Evolutionary conservation across 2,888 invertebrate genomes (phyloP), one percentile per base, ranked within the genome.

Genomic region (Theodoxus fluviatilis): DNA sequence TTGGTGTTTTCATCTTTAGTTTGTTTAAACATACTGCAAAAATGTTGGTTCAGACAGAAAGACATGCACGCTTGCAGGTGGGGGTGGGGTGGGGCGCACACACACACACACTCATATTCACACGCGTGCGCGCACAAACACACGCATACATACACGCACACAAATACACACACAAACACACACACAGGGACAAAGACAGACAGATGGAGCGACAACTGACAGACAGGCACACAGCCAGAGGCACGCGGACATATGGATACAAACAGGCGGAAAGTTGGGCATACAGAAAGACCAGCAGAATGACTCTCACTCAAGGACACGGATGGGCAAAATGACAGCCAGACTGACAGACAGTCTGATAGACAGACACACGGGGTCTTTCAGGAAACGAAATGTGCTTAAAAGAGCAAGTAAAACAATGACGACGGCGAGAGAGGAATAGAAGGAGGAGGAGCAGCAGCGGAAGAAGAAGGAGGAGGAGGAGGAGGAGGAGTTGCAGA

Each of bases 341-440:
- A 31, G 61, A 61, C 18, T 15, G 63, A 61, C 15, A 22, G 47
- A 69, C 9, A 22, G 43, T 47, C 22, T 25, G 43, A 43, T n/a
- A 47, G 33, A 61, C 59, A 59, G 59, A 59, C 7, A n/a, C 22
- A 33, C n/a, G n/a, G n/a, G n/a, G n/a, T n/a, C n/a, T n/a, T n/a
- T n/a, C n/a, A n/a, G n/a, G n/a, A n/a, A n/a, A n/a, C n/a, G n/a
- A n/a, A n/a, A n/a, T n/a, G n/a, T n/a, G n/a, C n/a, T n/a, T n/a
- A n/a, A n/a, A n/a, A n/a, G n/a, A n/a, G n/a, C n/a, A n/a, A n/a
- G n/a, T n/a, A n/a, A n/a, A n/a, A n/a, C n/a, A n/a, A n/a, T n/a
- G n/a, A n/a, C n/a, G n/a, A n/a, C n/a, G n/a, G n/a, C n/a, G n/a
- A n/a, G n/a, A n/a, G n/a, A n/a, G n/a, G n/a, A n/a, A n/a, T n/a